Conservation (phyloP, 2,888 invertebrate genomes). For the Megalurothrips usitatus region DNA sequence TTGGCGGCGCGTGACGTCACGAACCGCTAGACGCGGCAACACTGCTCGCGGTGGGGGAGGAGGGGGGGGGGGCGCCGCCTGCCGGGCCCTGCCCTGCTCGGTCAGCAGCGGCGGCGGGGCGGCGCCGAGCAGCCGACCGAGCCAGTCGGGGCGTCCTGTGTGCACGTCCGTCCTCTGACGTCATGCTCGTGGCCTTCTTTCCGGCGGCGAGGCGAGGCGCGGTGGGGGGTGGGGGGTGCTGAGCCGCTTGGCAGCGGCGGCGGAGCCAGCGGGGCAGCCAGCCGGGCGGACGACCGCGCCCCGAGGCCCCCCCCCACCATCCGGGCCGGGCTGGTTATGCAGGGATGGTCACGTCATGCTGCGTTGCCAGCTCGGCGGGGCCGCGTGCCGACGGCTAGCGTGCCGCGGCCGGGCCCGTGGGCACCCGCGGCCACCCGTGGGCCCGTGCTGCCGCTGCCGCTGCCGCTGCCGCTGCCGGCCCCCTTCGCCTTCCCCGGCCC, state of each 20-base stretch:
- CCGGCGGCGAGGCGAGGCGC: not conserved
- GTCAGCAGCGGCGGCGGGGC: not conserved
- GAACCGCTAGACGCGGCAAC: constrained; percentile 20
- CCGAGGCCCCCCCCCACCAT: constrained; percentile 39
- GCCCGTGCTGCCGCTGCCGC: not conserved
- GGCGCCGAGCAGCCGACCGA: not conserved
- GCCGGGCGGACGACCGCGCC: not conserved
- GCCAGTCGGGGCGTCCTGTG: not conserved
- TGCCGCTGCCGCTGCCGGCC: too few species aligned
- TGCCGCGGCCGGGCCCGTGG: not conserved
- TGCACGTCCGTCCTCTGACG: constrained; percentile 23
- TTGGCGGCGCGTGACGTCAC: constrained; percentile 34
- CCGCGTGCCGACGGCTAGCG: not conserved
- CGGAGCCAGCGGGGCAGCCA: not conserved
- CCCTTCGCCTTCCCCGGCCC: not conserved
- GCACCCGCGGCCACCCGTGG: not conserved
- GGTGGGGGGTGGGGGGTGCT: constrained; percentile 31
- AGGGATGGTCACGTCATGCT: constrained; percentile 29
- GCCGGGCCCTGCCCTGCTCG: not conserved
- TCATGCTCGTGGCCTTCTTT: constrained; percentile 24
- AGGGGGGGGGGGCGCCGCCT: not conserved
- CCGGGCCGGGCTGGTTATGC: constrained; percentile 32
- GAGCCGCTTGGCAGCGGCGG: constrained; percentile 33
- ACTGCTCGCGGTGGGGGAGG: not conserved
- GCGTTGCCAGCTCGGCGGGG: constrained; percentile 28